A percentile compares a stretch with the other conserved stretches of the same genome.
These are phyloP conservation scores for Pseudachorutes palmiensis DNA, from an alignment of 1,140 invertebrate genomes.

Conservation along the genomic window DNA sequence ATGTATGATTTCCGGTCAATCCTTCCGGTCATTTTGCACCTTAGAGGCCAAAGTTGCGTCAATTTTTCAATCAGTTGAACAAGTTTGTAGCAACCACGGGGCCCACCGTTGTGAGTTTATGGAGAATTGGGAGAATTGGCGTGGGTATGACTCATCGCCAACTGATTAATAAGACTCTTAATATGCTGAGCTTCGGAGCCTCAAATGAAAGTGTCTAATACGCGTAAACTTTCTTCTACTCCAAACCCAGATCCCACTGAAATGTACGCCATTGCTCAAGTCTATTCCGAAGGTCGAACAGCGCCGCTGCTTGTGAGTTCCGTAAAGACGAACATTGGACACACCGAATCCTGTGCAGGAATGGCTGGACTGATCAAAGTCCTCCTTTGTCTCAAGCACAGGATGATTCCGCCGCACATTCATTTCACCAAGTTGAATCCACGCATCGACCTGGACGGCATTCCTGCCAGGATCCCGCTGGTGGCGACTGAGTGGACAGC, in stretches of 20 bases:
- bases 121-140: too few relatives aligned
- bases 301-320: constrained; percentile 49
- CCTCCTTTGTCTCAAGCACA: constrained; percentile 10
- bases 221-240: not conserved
- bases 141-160: too few relatives aligned
- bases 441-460: constrained; percentile 11
- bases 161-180: too few relatives aligned
- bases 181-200: too few relatives aligned
- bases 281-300: constrained; percentile 42
- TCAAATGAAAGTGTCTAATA: too few relatives aligned
- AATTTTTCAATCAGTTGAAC: too few relatives aligned
- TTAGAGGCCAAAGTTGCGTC: too few relatives aligned
- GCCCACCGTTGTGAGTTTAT: too few relatives aligned
- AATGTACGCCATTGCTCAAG: constrained; percentile 46
- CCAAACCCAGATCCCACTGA: constrained; percentile 17
- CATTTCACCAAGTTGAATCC: constrained; percentile 16
- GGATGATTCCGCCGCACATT: constrained; percentile 16
- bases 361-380: constrained; percentile 20
- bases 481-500: constrained; percentile 1
- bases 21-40: too few relatives aligned
- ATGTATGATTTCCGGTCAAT: too few relatives aligned
- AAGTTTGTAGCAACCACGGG: too few relatives aligned
- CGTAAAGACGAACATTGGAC: constrained; percentile 55
- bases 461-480: constrained; percentile 17
- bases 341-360: constrained; percentile 48